phyloP scores from a whole-genome alignment of 2,113 vertebrate species.

The Prietella phreatophila region DNA sequence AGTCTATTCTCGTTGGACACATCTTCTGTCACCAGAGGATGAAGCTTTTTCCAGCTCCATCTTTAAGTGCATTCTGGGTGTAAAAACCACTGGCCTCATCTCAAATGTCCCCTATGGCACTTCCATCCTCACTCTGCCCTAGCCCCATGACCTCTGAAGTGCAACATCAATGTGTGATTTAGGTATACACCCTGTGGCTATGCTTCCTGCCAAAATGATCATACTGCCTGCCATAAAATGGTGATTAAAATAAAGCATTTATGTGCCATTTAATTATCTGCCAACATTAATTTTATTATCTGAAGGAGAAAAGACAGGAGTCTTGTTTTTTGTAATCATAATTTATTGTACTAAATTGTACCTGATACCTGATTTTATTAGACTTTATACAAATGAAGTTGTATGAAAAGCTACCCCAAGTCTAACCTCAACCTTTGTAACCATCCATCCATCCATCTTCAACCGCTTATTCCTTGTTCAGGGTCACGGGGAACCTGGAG shows the following conservation, averaged over 20 bases:
- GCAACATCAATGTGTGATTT: conserved; percentile 25
- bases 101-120: conserved; percentile 20
- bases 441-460: too few relatives aligned
- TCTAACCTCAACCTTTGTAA: too few relatives aligned
- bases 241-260: conserved; percentile 16
- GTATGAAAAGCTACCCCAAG: too few relatives aligned
- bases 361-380: too few relatives aligned
- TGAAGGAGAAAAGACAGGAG: neutral
- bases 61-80: conserved; percentile 28
- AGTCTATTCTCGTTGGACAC: neutral
- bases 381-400: too few relatives aligned
- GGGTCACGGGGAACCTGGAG: too few relatives aligned
- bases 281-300: neutral
- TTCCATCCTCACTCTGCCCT: conserved; percentile 3
- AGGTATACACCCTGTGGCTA: neutral
- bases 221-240: neutral
- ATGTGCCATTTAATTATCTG: conserved; percentile 7
- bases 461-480: too few relatives aligned
- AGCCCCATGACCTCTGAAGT: conserved; percentile 13
- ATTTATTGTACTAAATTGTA: too few relatives aligned
- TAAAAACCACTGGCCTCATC: conserved; percentile 35
- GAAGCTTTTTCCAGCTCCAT: conserved; percentile 19
- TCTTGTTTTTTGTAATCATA: neutral
- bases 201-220: conserved; percentile 15
- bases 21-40: conserved; percentile 8